Conservation (phyloP, 2,888 invertebrate species). For the Microplitis manilae region DNA sequence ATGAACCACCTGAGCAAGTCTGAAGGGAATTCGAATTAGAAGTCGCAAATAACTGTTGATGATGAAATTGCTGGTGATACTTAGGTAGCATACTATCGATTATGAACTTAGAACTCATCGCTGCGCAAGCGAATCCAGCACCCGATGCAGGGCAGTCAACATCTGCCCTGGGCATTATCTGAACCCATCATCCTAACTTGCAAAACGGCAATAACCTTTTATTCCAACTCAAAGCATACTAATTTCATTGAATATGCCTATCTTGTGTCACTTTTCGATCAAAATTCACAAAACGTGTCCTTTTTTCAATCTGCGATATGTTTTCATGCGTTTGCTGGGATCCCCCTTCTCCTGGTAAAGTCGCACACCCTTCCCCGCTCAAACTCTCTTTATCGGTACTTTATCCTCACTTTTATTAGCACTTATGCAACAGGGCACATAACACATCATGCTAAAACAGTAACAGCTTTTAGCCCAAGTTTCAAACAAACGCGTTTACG, state of each 20-base stretch:
- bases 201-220: too few species aligned
- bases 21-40: conserved; percentile 83
- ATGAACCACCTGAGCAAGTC: conserved; percentile 76
- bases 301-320: conserved; percentile 1
- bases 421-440: conserved; percentile 64
- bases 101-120: conserved; percentile 96
- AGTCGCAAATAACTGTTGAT: conserved; percentile 79
- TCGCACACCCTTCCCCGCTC: conserved; percentile 48
- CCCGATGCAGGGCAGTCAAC: conserved; percentile 55
- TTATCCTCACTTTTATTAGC: conserved; percentile 56
- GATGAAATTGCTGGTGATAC: conserved; percentile 87
- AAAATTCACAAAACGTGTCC: neutral
- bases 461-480: conserved; percentile 31
- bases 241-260: neutral
- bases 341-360: conserved; percentile 71
- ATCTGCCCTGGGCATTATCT: conserved; percentile 56
- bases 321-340: conserved; percentile 70
- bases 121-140: conserved; percentile 46
- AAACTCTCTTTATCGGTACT: conserved; percentile 52
- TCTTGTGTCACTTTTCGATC: neutral
- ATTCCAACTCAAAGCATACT: neutral
- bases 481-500: neutral
- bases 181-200: conserved; percentile 56
- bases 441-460: conserved; percentile 54
- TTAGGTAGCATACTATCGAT: conserved; percentile 98